Base-by-base conservation (phyloP, 2,797 vertebrate genomes). In the Eulemur rubriventer region DNA sequence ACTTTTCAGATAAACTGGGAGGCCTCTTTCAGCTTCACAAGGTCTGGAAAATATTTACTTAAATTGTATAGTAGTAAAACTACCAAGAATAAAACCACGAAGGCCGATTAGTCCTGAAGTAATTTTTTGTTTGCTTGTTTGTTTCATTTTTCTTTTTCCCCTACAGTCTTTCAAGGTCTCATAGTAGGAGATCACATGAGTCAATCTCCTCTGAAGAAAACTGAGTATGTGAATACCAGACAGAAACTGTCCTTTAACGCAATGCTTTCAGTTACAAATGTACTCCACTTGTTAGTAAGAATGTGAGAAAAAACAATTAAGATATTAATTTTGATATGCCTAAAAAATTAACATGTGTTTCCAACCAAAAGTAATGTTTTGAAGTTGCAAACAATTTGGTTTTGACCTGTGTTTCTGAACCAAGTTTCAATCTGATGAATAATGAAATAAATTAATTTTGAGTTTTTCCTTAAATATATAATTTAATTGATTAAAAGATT, bases 361-460 rank as follows among this genome's bases (percentile, higher is more conserved):
- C n/a, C 81, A 94, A 76, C 24, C 84, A n/a, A 91, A 94, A 93
- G 41, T 72, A 79, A 78, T 83, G 18, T 43, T 94, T 72, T 55
- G 33, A 69, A 87, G 18, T 75, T 86, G 72, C 16, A 89, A 96
- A 89, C 6, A 80, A 76, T 89, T 96, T 91, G 28, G 17, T 22
- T 61, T 83, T 38, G 55, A 1, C 46, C 28, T 75, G 9, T 91
- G 75, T 88, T 93, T 96, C 59, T 85, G 26, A 90, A 83, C 11
- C 13, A 84, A 82, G 46, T 59, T 92, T 88, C 57, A 81, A 52
- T 92, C n/a, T 35, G 43, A 92, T 43, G n/a, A 80, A 4, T 67
- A 91, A 14, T 86, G 28, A 91, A 97, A 88, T 94, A 92, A 95
- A 96, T 95, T 95, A 93, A 75, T 43, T 88, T 92, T 92, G n/a